Evolutionary conservation across 2,113 vertebrate species (phyloP), one percentile per base, ranked within the genome.

Genomic region (Gambusia affinis): DNA sequence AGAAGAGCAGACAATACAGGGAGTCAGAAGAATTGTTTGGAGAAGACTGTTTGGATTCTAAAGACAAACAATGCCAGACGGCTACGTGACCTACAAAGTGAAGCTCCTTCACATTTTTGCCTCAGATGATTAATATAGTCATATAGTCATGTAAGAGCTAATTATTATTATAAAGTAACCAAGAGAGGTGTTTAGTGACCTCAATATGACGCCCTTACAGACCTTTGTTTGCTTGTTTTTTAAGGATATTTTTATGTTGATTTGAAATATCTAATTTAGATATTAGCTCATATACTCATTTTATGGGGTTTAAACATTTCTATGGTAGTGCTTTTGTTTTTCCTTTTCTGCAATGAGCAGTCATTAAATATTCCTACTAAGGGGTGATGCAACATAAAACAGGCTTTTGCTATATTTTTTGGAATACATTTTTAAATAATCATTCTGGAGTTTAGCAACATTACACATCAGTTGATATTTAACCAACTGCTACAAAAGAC

Each of bases 1-100:
- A 19, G 73, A 57, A 64, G n/a, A 71, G 72, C 70, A 91, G 87
- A 89, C 83, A 81, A 91, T 92, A 91, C 88, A 89, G 83, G 76
- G 87, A 27, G 80, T 79, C 79, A 12, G 29, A n/a, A 1, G 75
- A 66, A 72, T 64, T 73, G 76, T 82, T 73, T 78, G 77, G 66
- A 76, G 74, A 12, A 22, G 44, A 54, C 2, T 79, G 85, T 88
- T 87, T 86, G 63, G 64, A 88, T 84, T 81, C 54, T 47, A 73
- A 76, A 60, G 14, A 7, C 27, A 28, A 61, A 12, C 35, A 67
- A 73, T 27, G 68, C 10, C 60, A 64, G 73, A 66, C 44, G 0
- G 63, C 75, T 28, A 60, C 22, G 54, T 35, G 42, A 77, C 44
- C 27, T 57, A 31, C 44, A 78, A 64, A 66, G 81, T 8, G 1